Evolutionary conservation across 2,797 vertebrate species (phyloP), one percentile per base, ranked within the genome.

Genomic region (Dendrocincla fuliginosa): DNA sequence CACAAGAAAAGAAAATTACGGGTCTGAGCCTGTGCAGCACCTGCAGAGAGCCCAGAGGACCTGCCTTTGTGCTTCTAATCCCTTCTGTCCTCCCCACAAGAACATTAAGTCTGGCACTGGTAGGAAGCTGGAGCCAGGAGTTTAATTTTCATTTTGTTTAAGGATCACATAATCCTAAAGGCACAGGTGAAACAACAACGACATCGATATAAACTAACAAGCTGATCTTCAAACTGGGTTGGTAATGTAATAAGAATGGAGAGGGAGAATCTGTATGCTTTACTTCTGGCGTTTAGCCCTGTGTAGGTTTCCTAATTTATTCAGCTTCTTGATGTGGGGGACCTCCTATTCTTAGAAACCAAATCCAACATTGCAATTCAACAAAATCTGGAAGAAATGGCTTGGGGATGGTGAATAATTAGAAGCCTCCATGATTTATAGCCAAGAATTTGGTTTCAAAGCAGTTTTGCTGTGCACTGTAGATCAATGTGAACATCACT

Each of bases 71-170:
- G n/a, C 14, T 81, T 73, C 32, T 86, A 76, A 93, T 92, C 84
- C 42, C 25, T 37, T 73, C 68, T 80, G 55, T 85, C 79, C 76
- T 89, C 61, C 47, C 42, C 65, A 47, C 47, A 68, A 84, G 82
- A 89, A 55, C 71, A 85, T 19, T 83, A 68, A 50, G 50, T 85
- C 60, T 16, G 44, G 82, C 57, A 52, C n/a, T 33, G 35, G 75
- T 8, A 87, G 68, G 33, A 85, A 77, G 56, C 52, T 77, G 53
- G 24, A 81, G 90, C 49, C 63, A 49, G 32, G 69, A 81, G 73
- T 75, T 86, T 92, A 83, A 94, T 89, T 94, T 95, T 93, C 46
- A 42, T 88, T 94, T 92, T 80, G 55, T 89, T 94, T 89, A 73
- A 92, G 79, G 57, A 79, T 81, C 82, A 55, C 50, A 37, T 33